Percentiles rank a stretch among this genome's conserved stretches.
These are phyloP conservation scores for Chaitophorus viminalis DNA, from an alignment of 2,888 invertebrate genomes.

Conservation along the genomic window DNA sequence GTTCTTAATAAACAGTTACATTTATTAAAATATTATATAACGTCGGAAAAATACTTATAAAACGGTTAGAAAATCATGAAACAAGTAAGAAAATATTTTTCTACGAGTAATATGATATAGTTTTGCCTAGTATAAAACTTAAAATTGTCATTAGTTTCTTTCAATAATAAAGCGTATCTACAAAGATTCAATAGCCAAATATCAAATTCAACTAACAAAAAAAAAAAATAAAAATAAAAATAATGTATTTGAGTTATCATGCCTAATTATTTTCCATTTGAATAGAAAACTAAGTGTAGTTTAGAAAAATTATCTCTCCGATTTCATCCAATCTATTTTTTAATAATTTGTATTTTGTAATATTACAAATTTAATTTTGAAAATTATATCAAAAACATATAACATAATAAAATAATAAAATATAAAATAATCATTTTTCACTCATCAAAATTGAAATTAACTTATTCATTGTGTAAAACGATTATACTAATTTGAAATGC, in stretches of 20 bases:
- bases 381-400: no score
- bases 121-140: not conserved
- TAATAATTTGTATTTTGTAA: no score
- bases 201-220: not conserved
- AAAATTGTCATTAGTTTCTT: constrained; percentile 12
- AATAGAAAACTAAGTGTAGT: not conserved
- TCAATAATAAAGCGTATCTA: not conserved
- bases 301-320: not conserved
- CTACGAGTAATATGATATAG: constrained; percentile 17
- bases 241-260: not conserved
- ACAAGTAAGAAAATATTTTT: constrained; percentile 15
- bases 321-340: no score
- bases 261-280: not conserved
- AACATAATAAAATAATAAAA: no score
- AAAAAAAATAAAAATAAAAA: not conserved
- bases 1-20: no score
- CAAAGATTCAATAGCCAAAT: not conserved
- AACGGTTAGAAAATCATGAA: not conserved
- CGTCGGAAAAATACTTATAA: not conserved
- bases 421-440: no score
- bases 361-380: no score
- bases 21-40: not conserved
- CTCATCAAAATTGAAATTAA: no score
- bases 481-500: no score
- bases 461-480: no score